Evolutionary conservation across 2,888 invertebrate genomes (phyloP).

Genomic region (Xiphydria camelus): DNA sequence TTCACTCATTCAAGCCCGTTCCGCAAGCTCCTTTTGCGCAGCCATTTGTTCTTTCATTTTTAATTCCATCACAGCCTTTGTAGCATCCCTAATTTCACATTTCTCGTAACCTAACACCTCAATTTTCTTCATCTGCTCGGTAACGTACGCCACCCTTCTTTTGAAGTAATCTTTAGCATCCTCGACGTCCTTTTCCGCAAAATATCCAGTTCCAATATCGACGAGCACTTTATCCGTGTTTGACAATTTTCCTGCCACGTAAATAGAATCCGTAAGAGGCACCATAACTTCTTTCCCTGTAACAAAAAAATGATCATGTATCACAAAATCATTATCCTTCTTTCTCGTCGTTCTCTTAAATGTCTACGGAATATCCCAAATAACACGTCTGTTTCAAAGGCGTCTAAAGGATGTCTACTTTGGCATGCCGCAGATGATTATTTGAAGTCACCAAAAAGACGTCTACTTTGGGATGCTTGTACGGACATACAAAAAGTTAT

Average conservation of each 20-base stretch:
- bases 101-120: conserved; percentile 83
- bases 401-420: no score
- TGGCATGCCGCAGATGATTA: no score
- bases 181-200: conserved; percentile 84
- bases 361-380: no score
- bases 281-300: conserved; percentile 78
- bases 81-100: conserved; percentile 76
- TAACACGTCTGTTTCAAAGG: no score
- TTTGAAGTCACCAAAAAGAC: no score
- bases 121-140: conserved; percentile 93
- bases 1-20: conserved; percentile 25
- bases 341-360: background rate
- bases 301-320: no score
- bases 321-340: no score
- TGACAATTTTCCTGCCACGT: conserved; percentile 87
- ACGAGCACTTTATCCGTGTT: conserved; percentile 87
- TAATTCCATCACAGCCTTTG: conserved; percentile 76
- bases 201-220: conserved; percentile 97
- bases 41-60: conserved; percentile 65
- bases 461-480: no score
- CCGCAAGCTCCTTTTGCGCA: conserved; percentile 39
- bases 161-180: conserved; percentile 91
- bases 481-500: no score
- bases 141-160: conserved; percentile 86
- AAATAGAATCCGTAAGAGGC: conserved; percentile 96